Percentiles rank a stretch among this genome's conserved stretches.
These are phyloP conservation scores for Cryptus viduatorius DNA, from an alignment of 2,888 invertebrate species.

Conservation along the genomic window DNA sequence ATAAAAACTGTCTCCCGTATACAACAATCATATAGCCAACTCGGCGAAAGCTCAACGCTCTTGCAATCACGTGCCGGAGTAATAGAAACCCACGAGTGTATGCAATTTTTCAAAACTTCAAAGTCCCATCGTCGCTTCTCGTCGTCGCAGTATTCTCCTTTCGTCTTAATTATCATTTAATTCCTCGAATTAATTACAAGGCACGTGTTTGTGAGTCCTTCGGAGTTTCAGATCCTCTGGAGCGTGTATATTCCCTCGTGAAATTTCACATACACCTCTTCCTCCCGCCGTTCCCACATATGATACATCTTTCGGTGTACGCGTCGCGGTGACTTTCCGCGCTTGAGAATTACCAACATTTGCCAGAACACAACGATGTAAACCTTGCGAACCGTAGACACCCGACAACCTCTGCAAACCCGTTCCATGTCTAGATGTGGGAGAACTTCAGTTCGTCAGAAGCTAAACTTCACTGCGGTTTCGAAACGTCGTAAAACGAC, in stretches of 20 bases:
- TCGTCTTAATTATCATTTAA: neutral
- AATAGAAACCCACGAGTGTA: neutral
- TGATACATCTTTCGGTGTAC: neutral
- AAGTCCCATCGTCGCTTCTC: neutral
- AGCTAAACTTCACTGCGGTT: slow-evolving; percentile 61
- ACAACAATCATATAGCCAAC: neutral
- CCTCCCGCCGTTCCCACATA: neutral
- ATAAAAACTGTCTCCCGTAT: no score
- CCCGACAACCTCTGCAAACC: neutral
- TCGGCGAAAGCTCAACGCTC: neutral
- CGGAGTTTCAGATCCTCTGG: neutral
- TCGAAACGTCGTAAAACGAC: slow-evolving; percentile 50
- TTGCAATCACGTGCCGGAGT: no score
- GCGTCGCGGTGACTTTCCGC: neutral
- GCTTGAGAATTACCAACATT: slow-evolving; percentile 27
- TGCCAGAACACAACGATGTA: slow-evolving; percentile 38
- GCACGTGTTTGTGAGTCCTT: neutral
- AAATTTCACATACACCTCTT: slow-evolving; percentile 7
- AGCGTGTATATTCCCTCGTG: neutral
- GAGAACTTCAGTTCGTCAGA: slow-evolving; percentile 64
- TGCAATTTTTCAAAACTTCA: neutral
- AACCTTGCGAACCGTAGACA: slow-evolving; percentile 44
- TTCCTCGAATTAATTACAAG: neutral
- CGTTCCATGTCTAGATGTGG: neutral
- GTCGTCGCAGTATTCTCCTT: neutral